Evolutionary conservation across 2,797 vertebrate species (phyloP).

Genomic region (Benthosema pterotum): DNA sequence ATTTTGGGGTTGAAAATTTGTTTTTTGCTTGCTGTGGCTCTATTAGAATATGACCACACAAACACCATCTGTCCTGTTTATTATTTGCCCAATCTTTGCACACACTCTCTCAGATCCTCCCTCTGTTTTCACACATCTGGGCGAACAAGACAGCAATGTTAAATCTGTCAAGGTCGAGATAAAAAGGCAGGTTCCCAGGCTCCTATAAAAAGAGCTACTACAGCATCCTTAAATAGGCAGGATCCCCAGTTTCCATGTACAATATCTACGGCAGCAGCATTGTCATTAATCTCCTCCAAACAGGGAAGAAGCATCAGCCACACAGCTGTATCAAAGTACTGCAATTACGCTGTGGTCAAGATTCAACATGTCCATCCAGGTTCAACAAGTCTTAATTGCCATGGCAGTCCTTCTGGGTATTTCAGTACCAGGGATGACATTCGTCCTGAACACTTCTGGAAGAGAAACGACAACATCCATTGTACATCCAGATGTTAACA

Average conservation of each 20-base stretch:
- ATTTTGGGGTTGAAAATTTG: too few relatives aligned
- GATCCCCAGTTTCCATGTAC: too few relatives aligned
- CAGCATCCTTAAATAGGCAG: too few relatives aligned
- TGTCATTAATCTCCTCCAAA: conserved; percentile 35
- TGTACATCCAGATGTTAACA: conserved; percentile 29
- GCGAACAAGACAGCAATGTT: conserved; percentile 77
- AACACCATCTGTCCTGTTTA: neutral
- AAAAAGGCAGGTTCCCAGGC: conserved; percentile 81
- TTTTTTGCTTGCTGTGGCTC: neutral
- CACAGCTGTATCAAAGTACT: conserved; percentile 1
- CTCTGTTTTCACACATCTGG: conserved; percentile 71
- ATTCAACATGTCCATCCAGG: conserved; percentile 62
- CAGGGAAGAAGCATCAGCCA: conserved; percentile 23
- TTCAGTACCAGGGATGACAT: conserved; percentile 51
- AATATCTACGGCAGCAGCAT: conserved; percentile 31
- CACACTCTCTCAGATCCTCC: conserved; percentile 39
- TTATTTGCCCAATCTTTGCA: conserved; percentile 14
- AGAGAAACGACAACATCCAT: conserved; percentile 40
- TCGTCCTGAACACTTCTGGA: conserved; percentile 63
- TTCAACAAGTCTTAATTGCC: conserved; percentile 39
- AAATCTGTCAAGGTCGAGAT: conserved; percentile 85
- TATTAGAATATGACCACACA: neutral
- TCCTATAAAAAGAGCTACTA: neutral
- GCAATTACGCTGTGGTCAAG: conserved; percentile 1
- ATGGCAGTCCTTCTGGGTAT: conserved; percentile 54